Base-by-base conservation (phyloP, 92 coral and sea anemone genomes). In the Epizoanthus ramosus region DNA sequence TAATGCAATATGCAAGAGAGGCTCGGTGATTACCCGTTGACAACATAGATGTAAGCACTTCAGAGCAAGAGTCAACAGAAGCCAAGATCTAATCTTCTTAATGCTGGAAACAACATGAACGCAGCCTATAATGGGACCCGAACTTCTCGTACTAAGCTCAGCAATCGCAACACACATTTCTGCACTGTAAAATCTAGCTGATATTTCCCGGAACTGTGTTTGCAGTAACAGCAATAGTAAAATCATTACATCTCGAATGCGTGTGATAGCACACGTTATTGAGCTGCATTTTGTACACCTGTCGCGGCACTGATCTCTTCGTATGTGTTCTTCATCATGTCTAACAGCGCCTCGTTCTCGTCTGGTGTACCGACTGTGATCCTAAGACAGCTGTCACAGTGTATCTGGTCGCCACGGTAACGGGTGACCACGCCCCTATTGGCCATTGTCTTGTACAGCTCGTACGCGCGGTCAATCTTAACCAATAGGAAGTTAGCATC, bases 361-460 rank as follows among this genome's bases (percentile, higher is more conserved):
- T 85, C 72, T 16, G 85, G 63, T 22, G 84, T 85, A 5, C 88
- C 88, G 23, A 85, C 73, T 21, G 88, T 85, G 9, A 85, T 57
- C 64, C 88, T 45, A 8, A 85, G 57, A 71, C 88, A 85, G 75
- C 81, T 80, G 58, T 85, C 59, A 79, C 88, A 85, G 71, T 71
- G 84, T 52, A 58, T 39, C 37, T 68, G 80, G 25, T 52, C 61
- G 37, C 88, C 88, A 75, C 74, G 88, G 79, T 85, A 85, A 61
- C 88, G 88, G 35, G 81, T 85, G 24, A 85, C 88, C 58, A 85
- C 88, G 25, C 85, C 80, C 64, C 66, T 79, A 39, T 79, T 79
- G 6, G 88, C 88, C 88, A 85, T 85, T 21, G 81, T 85, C 69
- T 68, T 85, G 70, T 85, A 79, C 84, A 85, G 61, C 23, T 76